Evolutionary conservation across 2,113 vertebrate species (phyloP), one percentile per base, ranked within the genome.

Genomic region (Phyllopteryx taeniolatus): DNA sequence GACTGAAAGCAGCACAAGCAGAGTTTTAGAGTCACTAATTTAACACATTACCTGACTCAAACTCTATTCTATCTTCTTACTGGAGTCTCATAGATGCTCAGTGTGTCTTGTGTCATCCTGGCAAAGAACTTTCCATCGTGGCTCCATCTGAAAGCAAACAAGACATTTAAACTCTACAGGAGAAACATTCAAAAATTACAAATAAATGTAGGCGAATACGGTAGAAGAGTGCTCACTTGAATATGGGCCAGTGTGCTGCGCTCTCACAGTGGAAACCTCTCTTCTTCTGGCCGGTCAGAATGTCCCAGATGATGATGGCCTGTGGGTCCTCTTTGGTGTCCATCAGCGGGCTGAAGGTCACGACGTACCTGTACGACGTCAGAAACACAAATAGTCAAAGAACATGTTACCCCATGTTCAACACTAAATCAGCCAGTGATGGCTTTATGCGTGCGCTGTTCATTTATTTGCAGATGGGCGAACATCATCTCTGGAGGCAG

Each of bases 251-350:
- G 79, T 99, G 98, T 62, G 98, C 96, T 4, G 98, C 98, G 78
- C 96, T 99, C 83, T 99, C 98, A 72, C 96, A 99, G 84, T 99
- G 98, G 84, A 99, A 99, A 8, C 98, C 97, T 92, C 98, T 92
- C 86, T 97, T 99, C 92, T 99, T 99, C 79, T 98, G 96, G 68
- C 98, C 98, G 0, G 96, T 98, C 47, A 99, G 93, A 76, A 96
- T 97, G 90, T 99, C 97, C 98, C 98, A 99, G 85, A 99, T 97
- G 83, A 99, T 98, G 88, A 99, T 99, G 61, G 96, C 98, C 87
- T 99, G 98, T 54, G 98, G 98, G 74, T 99, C 98, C 70, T 99
- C 98, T 83, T 97, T 96, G 0, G 95, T 98, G 90, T 99, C 98
- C 95, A 98, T 95, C 62, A 98, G 90, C 15, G 96, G 98, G 85